Base-by-base conservation (phyloP, 2,888 invertebrate genomes). In the Drosophila monieri region DNA sequence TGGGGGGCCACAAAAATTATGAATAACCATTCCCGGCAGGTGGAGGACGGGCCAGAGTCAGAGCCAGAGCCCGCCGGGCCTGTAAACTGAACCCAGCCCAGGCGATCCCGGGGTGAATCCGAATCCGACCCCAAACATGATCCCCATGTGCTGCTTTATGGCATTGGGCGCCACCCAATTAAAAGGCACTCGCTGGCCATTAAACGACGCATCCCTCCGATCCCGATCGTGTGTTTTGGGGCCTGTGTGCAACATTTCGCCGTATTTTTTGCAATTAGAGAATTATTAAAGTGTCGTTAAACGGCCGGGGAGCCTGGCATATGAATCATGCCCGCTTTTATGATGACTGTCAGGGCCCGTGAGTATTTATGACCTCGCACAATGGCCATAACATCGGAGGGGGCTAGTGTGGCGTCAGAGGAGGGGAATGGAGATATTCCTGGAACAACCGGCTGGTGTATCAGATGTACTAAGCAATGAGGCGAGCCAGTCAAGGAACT, bases 261-360 rank as follows among this genome's bases (percentile, higher is more conserved):
- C 49, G 53, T 64, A 65, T 35, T 47, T 76, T 76, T 75, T 76
- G 76, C 85, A 88, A 86, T 88, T 86, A 80, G 74, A 85, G 83
- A 88, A 88, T 87, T 89, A 89, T 85, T 89, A 87, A 88, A 87
- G 79, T 85, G 77, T 79, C 80, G 74, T 88, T 80, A 85, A 84
- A 80, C 68, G 60, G 74, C 68, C 46, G 73, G 53, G 68, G 70
- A 57, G 52, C 44, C 71, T 55, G 25, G 73, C 70, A 69, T 80
- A 83, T 80, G 80, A 80, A 78, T 80, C 84, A 80, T 80, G 73
- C 64, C 41, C 57, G 67, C 61, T 72, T 80, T 80, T 80, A 84
- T 77, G 78, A 76, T 67, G 71, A 51, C 73, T 75, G 79, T 70
- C 74, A 74, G 69, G 32, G 58, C 47, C 56, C 70, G 83, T 66